Conservation (phyloP, 2,888 invertebrate genomes). For the Caenorhabditis sp. region DNA sequence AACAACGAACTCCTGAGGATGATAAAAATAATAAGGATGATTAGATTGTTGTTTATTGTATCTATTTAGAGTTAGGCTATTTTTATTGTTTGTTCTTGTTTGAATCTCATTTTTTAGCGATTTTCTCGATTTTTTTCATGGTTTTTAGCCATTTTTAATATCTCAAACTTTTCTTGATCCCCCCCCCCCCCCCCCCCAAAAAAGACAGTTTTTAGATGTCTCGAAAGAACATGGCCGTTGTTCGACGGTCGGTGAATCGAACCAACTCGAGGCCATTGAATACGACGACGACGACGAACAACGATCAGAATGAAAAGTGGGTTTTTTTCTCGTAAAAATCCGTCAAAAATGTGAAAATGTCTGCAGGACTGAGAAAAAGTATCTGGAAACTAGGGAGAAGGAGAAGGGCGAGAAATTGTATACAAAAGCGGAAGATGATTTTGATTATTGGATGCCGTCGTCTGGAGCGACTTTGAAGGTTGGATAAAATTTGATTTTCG, state of each 20-base stretch:
- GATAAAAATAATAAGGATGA: slow-evolving; percentile 11
- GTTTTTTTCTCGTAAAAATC: not conserved
- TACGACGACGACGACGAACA: not conserved
- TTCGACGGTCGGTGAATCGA: slow-evolving; percentile 3
- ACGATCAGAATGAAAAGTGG: not conserved
- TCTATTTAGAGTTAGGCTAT: slow-evolving; percentile 5
- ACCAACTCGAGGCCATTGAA: not conserved
- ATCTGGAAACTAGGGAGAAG: not conserved
- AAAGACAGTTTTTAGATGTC: not conserved
- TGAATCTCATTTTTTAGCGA: slow-evolving; percentile 6
- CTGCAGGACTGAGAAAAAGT: not conserved
- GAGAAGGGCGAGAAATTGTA: not conserved
- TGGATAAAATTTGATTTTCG: too few relatives aligned
- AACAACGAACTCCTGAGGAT: slow-evolving; percentile 11
- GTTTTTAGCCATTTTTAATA: too few relatives aligned
- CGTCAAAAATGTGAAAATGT: not conserved
- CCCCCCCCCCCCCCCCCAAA: too few relatives aligned
- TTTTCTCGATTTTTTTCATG: not conserved
- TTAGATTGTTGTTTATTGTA: slow-evolving; percentile 13
- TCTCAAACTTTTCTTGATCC: too few relatives aligned
- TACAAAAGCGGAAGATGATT: slow-evolving; percentile 1
- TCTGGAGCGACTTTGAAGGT: slow-evolving; percentile 23
- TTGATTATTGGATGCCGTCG: slow-evolving; percentile 28
- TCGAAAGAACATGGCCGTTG: not conserved
- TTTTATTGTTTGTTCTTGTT: slow-evolving; percentile 10